Evolutionary conservation across 2,797 vertebrate genomes (phyloP).

Genomic region (Liparis tanakae): DNA sequence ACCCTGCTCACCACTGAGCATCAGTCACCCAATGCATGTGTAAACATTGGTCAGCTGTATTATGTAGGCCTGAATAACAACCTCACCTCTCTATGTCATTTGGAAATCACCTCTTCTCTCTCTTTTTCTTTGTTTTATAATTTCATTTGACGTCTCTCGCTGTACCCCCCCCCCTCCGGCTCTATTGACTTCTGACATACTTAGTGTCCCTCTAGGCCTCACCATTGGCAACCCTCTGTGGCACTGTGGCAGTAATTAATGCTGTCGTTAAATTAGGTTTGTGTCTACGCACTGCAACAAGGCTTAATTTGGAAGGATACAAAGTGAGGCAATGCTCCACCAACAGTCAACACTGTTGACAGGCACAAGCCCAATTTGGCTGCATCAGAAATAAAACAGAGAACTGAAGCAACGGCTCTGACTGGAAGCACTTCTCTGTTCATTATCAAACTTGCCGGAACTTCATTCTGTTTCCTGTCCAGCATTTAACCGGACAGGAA

Average conservation of each 20-base stretch:
- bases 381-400: background rate
- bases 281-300: slow-evolving; percentile 4
- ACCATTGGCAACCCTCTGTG: slow-evolving; percentile 70
- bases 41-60: slow-evolving; percentile 55
- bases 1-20: too few relatives aligned
- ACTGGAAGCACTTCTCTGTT: slow-evolving; percentile 22
- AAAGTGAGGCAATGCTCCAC: slow-evolving; percentile 6
- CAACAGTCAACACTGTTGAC: slow-evolving; percentile 6
- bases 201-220: slow-evolving; percentile 59
- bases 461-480: background rate
- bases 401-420: background rate
- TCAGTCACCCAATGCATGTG: slow-evolving; percentile 3
- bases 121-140: slow-evolving; percentile 30
- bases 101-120: slow-evolving; percentile 40
- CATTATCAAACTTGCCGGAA: background rate
- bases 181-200: slow-evolving; percentile 64
- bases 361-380: background rate
- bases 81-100: slow-evolving; percentile 46
- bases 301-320: slow-evolving; percentile 5
- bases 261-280: slow-evolving; percentile 8
- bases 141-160: slow-evolving; percentile 15
- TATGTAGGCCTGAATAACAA: slow-evolving; percentile 56
- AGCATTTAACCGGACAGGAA: slow-evolving; percentile 11
- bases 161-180: slow-evolving; percentile 14
- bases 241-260: slow-evolving; percentile 38